Conservation (phyloP, 2,888 invertebrate genomes). For the Hyalella azteca region DNA sequence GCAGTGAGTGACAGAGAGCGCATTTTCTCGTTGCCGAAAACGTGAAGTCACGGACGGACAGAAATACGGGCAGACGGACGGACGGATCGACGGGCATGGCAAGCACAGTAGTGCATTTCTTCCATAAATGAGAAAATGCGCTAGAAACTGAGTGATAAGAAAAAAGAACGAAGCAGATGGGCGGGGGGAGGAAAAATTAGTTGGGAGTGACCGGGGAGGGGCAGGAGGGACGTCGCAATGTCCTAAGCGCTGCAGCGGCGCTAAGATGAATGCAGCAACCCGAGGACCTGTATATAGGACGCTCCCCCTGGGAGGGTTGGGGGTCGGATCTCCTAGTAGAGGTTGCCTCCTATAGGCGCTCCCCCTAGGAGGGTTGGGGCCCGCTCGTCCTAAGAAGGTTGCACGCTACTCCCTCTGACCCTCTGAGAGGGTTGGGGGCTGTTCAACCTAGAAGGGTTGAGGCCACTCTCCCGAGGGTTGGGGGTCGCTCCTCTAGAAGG, state of each 20-base stretch:
- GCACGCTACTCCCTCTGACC: not conserved
- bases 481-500: not conserved
- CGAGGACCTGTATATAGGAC: not conserved
- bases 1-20: too few relatives aligned
- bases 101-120: not conserved
- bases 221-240: not conserved
- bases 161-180: not conserved
- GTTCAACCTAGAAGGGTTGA: not conserved
- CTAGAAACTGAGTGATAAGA: not conserved
- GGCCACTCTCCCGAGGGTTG: not conserved
- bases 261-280: not conserved
- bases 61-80: not conserved
- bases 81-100: not conserved
- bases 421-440: not conserved
- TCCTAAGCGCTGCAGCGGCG: not conserved
- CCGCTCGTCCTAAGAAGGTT: not conserved
- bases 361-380: not conserved
- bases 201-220: not conserved
- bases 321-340: not conserved
- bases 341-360: not conserved
- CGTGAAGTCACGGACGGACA: too few relatives aligned
- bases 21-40: too few relatives aligned
- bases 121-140: not conserved
- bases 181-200: not conserved
- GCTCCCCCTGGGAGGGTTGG: not conserved